These are phyloP conservation scores for Miichthys miiuy DNA, from an alignment of 2,797 vertebrate species.

Conservation along the genomic window DNA sequence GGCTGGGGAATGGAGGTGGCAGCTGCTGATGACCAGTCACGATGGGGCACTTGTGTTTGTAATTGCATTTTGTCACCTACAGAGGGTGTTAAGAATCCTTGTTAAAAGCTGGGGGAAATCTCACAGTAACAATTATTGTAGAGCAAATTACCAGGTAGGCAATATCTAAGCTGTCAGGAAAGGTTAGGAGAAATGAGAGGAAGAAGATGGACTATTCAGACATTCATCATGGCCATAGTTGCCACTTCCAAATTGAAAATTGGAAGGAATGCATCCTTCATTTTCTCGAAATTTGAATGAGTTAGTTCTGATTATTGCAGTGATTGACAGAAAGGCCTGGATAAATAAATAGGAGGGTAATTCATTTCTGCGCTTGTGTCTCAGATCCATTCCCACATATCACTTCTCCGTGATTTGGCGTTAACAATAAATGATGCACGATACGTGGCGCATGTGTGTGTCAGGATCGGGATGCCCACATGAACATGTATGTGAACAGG, in stretches of 20 bases:
- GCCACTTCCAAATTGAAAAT: slow-evolving; percentile 91
- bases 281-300: slow-evolving; percentile 89
- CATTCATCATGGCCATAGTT: slow-evolving; percentile 94
- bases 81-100: slow-evolving; percentile 99
- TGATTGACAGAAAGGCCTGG: slow-evolving; percentile 85
- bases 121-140: slow-evolving; percentile 96
- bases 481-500: slow-evolving; percentile 48
- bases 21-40: slow-evolving; percentile 90
- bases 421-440: slow-evolving; percentile 71
- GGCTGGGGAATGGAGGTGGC: slow-evolving; percentile 86
- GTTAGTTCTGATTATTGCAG: slow-evolving; percentile 85
- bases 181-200: slow-evolving; percentile 93
- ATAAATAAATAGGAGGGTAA: slow-evolving; percentile 80
- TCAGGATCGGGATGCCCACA: slow-evolving; percentile 28
- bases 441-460: slow-evolving; percentile 39
- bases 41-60: slow-evolving; percentile 91
- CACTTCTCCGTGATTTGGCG: slow-evolving; percentile 55
- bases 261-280: slow-evolving; percentile 87
- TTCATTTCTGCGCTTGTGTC: slow-evolving; percentile 69
- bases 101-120: slow-evolving; percentile 92
- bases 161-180: slow-evolving; percentile 97
- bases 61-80: slow-evolving; percentile 99
- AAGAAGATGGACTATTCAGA: slow-evolving; percentile 95
- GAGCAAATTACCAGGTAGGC: slow-evolving; percentile 97
- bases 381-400: slow-evolving; percentile 66